These are phyloP conservation scores for Dryobota labecula DNA, from an alignment of 2,888 invertebrate species.

Conservation along the genomic window DNA sequence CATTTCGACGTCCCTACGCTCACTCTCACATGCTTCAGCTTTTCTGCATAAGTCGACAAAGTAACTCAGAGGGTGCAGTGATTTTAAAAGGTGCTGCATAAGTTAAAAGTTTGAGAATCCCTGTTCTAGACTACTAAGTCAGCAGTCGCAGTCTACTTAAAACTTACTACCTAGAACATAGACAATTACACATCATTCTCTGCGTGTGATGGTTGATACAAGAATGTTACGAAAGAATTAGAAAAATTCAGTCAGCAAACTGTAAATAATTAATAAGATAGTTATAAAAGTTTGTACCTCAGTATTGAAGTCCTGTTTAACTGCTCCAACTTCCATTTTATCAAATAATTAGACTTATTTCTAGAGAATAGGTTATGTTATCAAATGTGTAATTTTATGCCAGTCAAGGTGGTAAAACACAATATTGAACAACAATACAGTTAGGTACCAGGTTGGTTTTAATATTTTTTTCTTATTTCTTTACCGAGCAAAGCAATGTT, in stretches of 20 bases:
- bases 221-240: not conserved
- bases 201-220: not conserved
- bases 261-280: not conserved
- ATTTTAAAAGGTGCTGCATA: no score
- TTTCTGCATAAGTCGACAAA: no score
- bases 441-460: not conserved
- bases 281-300: conserved; percentile 73
- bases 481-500: not conserved
- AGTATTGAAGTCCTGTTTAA: conserved; percentile 88
- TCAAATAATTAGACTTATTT: conserved; percentile 16
- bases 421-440: not conserved
- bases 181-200: not conserved
- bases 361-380: conserved; percentile 67
- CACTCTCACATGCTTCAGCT: no score
- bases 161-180: not conserved
- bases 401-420: not conserved
- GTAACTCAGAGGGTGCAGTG: no score
- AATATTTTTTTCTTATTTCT: not conserved
- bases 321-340: conserved; percentile 87
- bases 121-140: not conserved
- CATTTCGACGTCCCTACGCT: no score
- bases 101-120: no score
- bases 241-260: not conserved
- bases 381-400: conserved; percentile 3
- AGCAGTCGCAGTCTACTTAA: no score